Conservation (phyloP, 2,797 vertebrate species). For the Sebastes wilsoni region DNA sequence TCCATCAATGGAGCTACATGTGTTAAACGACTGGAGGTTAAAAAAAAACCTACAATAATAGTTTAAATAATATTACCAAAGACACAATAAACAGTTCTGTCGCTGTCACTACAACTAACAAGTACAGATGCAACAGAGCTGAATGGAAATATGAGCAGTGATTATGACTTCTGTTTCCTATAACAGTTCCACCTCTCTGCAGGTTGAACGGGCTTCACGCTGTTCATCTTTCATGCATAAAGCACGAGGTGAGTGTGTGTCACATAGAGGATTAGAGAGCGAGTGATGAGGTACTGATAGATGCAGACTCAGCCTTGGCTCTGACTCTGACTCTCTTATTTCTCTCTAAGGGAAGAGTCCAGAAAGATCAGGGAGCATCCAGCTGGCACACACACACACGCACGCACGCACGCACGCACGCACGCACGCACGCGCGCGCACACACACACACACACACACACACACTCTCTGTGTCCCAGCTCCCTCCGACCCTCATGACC, state of each 20-base stretch:
- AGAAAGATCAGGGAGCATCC: conserved; percentile 31
- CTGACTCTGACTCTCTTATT: conserved; percentile 37
- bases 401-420: no score
- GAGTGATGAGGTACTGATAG: conserved; percentile 40
- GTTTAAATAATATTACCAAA: background rate
- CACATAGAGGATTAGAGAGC: conserved; percentile 16
- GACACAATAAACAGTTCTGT: background rate
- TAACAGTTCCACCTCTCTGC: background rate
- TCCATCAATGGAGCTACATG: background rate
- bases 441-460: background rate
- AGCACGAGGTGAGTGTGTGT: conserved; percentile 40
- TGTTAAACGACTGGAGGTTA: background rate
- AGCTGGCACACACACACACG: conserved; percentile 21
- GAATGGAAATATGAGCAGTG: background rate
- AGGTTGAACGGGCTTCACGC: background rate
- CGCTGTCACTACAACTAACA: background rate
- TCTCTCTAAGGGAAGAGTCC: conserved; percentile 39
- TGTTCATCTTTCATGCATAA: conserved; percentile 6
- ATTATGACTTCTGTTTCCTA: background rate
- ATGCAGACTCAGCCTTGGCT: conserved; percentile 54
- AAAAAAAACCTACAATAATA: background rate
- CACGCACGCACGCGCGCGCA: no score
- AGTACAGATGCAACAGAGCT: background rate
- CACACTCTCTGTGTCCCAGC: background rate
- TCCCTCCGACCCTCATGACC: conserved; percentile 40